Conservation (phyloP, 2,113 vertebrate species). For the Hystrix cristata region DNA sequence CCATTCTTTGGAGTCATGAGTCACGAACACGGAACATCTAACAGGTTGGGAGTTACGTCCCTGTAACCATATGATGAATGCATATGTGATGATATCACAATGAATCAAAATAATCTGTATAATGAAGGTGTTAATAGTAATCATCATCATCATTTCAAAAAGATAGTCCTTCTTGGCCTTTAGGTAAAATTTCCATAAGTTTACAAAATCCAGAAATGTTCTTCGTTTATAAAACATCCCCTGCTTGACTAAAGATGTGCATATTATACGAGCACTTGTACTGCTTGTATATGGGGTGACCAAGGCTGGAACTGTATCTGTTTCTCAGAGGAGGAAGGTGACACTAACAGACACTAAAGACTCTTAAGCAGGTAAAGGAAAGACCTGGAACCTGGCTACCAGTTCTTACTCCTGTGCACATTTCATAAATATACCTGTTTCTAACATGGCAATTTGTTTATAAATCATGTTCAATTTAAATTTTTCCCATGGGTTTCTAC, state of each 20-base stretch:
- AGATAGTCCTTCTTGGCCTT: background rate
- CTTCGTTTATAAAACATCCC: background rate
- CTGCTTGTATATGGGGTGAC: background rate
- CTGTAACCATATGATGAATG: background rate
- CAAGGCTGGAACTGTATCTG: background rate
- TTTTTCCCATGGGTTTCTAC: background rate
- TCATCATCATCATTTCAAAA: background rate
- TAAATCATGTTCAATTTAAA: conserved; percentile 47
- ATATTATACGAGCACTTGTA: background rate
- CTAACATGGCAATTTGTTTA: background rate
- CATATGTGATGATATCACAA: background rate
- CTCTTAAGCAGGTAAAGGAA: background rate
- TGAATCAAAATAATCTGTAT: background rate
- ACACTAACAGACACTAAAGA: background rate
- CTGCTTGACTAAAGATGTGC: background rate
- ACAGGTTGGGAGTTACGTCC: background rate
- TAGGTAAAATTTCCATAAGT: background rate
- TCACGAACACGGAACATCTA: background rate
- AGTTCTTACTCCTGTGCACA: background rate
- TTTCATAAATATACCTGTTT: background rate
- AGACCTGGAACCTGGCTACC: background rate
- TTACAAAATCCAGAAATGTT: background rate
- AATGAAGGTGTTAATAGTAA: background rate
- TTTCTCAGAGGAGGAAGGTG: background rate
- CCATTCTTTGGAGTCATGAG: background rate